Base-by-base conservation (phyloP, 2,888 invertebrate species). In the Tupiocoris notatus region DNA sequence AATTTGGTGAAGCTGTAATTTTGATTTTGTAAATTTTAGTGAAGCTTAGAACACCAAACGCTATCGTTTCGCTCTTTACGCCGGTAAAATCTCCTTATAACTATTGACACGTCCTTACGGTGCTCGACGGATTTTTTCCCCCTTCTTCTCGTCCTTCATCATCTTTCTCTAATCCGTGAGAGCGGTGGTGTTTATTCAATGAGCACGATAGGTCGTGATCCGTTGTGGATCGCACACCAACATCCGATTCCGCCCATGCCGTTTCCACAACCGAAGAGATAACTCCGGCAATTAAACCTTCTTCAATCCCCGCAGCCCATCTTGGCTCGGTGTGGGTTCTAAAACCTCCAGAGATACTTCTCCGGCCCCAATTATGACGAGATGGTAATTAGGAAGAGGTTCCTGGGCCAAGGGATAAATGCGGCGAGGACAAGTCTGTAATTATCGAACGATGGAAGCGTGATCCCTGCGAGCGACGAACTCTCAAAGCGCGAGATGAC, bases 191-290 rank as follows among this genome's bases (percentile, higher is more conserved):
- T 75, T 76, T 76, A 67, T 76, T 76, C 76, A 76, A 70, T 76
- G 76, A 68, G 76, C 76, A 76, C 76, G 76, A 76, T 65, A 67
- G 68, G 65, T 76, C 76, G 76, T 76, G 76, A 76, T 67, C 68
- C 65, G 54, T 39, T 12, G 21, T 62, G 73, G 63, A 73, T n/a
- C 59, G 17, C 59, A 59, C 59, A n/a, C 39, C 39, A 39, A 39
- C 39, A 39, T 39, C 39, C 39, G 39, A 39, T 39, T 39, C 39
- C 6, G 39, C 6, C 39, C 39, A 12, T 3, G 39, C 39, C 39
- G 39, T 39, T 39, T 73, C 73, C 73, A 73, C 73, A 62, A 66
- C 66, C n/a, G n/a, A n/a, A n/a, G 22, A 75, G 75, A 59, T 66
- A 66, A 65, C 65, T 66, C 63, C 75, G 59, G 75, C 75, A 75